Percentiles rank a stretch among this genome's conserved stretches.
Evolutionary conservation across 2,888 invertebrate genomes (phyloP).

Genomic region (Helicoverpa assulta): DNA sequence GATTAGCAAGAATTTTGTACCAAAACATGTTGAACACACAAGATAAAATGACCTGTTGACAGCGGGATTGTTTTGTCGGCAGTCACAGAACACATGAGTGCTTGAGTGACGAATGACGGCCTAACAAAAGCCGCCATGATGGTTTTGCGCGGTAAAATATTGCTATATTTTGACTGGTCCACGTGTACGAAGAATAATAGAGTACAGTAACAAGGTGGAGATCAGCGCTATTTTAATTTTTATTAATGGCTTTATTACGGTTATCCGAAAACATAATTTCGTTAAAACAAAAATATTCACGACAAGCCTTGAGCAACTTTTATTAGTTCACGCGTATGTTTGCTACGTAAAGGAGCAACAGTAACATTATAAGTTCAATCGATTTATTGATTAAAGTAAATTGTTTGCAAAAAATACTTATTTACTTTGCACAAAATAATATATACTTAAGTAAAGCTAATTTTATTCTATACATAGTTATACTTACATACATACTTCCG

Average conservation of each 20-base stretch:
- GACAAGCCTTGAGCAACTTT: too few relatives aligned
- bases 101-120: not conserved
- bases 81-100: not conserved
- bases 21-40: not conserved
- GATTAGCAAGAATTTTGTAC: not conserved
- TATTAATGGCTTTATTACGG: too few relatives aligned
- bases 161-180: slow-evolving; percentile 5
- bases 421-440: not conserved
- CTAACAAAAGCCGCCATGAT: slow-evolving; percentile 13
- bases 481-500: slow-evolving; percentile 29
- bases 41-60: slow-evolving; percentile 10
- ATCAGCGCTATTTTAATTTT: too few relatives aligned
- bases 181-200: not conserved
- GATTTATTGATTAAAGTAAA: too few relatives aligned
- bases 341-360: too few relatives aligned
- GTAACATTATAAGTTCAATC: too few relatives aligned
- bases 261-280: too few relatives aligned
- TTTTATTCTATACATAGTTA: not conserved
- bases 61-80: slow-evolving; percentile 13
- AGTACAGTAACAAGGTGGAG: not conserved
- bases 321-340: too few relatives aligned
- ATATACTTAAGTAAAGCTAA: not conserved
- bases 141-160: slow-evolving; percentile 1
- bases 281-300: too few relatives aligned
- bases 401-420: too few relatives aligned